phyloP scores from a whole-genome alignment of 2,797 vertebrate genomes.

The Serranus cabrilla region DNA sequence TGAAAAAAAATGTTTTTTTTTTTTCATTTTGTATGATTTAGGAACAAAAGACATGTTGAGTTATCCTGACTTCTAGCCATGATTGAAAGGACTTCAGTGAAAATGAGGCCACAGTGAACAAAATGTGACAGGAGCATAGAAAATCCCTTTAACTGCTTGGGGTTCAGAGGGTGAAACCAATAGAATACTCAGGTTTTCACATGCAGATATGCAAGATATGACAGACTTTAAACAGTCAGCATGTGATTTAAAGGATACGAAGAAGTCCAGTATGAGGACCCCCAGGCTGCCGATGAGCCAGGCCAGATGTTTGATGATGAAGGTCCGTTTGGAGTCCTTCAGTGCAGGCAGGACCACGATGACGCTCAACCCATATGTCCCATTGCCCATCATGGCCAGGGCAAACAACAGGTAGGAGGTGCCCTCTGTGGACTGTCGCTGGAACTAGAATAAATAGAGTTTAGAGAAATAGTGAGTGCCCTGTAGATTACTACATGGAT shows the following conservation, averaged over 20 bases:
- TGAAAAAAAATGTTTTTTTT: no score
- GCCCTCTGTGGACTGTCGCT: constrained; percentile 81
- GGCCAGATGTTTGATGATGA: constrained; percentile 82
- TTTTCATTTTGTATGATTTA: no score
- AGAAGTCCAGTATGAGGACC: constrained; percentile 81
- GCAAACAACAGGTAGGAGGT: constrained; percentile 82
- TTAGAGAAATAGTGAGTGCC: neutral
- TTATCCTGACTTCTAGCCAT: no score
- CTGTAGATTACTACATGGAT: no score
- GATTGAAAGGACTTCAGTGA: no score
- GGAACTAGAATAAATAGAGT: constrained; percentile 62
- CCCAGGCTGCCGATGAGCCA: constrained; percentile 86
- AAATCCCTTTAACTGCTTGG: no score
- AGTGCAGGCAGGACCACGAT: constrained; percentile 79
- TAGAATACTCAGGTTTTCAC: neutral
- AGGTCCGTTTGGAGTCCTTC: constrained; percentile 57
- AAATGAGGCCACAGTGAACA: no score
- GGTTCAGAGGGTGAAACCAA: neutral
- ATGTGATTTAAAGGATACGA: constrained; percentile 80
- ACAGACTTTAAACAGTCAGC: neutral
- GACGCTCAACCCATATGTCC: constrained; percentile 77
- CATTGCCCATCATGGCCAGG: constrained; percentile 82
- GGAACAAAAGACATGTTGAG: no score
- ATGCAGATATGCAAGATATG: neutral
- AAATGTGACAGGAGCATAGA: no score